Percentiles rank a stretch among this genome's conserved stretches.
Conservation (phyloP, 2,888 invertebrate species). For the Dioctria linearis region DNA sequence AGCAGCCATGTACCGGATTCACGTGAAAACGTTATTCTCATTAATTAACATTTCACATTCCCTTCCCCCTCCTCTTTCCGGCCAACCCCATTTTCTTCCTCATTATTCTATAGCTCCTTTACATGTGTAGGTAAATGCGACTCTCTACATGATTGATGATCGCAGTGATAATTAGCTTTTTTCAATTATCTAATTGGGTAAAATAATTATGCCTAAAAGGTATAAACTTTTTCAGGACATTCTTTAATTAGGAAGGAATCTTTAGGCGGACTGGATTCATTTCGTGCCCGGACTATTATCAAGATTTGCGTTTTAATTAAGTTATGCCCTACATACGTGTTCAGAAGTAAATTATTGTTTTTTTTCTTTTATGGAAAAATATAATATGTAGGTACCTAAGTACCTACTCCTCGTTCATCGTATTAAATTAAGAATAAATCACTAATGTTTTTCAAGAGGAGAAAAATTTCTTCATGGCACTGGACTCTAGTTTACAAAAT, state of each 20-base stretch:
- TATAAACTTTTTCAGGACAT: slow-evolving; percentile 47
- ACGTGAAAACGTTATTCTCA: slow-evolving; percentile 58
- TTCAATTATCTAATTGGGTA: slow-evolving; percentile 59
- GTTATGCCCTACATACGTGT: slow-evolving; percentile 30
- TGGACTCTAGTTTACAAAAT: too few species aligned
- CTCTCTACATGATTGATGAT: slow-evolving; percentile 58
- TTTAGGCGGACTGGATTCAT: not conserved
- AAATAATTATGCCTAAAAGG: slow-evolving; percentile 57
- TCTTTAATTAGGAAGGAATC: slow-evolving; percentile 39
- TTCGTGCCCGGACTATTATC: slow-evolving; percentile 20
- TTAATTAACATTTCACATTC: slow-evolving; percentile 59
- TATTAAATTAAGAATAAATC: too few species aligned
- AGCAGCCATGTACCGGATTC: slow-evolving; percentile 54
- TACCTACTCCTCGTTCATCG: too few species aligned
- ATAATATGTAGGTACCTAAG: too few species aligned
- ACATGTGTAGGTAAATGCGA: slow-evolving; percentile 49
- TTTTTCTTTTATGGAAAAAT: too few species aligned
- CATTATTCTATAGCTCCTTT: not conserved
- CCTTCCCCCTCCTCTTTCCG: slow-evolving; percentile 36
- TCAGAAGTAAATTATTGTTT: too few species aligned
- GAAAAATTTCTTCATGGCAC: too few species aligned
- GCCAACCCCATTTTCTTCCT: slow-evolving; percentile 20
- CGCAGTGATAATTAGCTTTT: slow-evolving; percentile 58
- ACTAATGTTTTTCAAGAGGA: too few species aligned
- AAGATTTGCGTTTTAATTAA: slow-evolving; percentile 42